Conservation (phyloP, 1,140 invertebrate species). For the Pachypsylla venusta region DNA sequence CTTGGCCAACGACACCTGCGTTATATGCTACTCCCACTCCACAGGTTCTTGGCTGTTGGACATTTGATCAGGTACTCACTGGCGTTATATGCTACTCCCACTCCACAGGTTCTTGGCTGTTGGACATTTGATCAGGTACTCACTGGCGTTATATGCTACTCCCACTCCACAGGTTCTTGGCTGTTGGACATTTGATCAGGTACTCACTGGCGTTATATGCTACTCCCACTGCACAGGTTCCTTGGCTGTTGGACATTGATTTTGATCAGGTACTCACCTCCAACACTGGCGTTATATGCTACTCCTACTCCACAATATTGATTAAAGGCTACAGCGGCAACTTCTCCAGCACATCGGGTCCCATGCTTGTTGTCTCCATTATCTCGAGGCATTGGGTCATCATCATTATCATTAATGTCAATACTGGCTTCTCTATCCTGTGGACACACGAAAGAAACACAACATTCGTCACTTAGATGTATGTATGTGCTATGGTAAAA, state of each 20-base stretch:
- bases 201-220: conserved; percentile 85
- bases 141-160: conserved; percentile 80
- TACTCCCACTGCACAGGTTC: conserved; percentile 82
- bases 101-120: conserved; percentile 83
- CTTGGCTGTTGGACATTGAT: no score
- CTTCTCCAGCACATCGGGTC: conserved; percentile 82
- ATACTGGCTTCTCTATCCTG: conserved; percentile 85
- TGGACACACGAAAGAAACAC: conserved; percentile 19
- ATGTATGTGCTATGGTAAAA: no score
- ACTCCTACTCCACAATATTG: conserved; percentile 85
- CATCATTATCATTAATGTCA: conserved; percentile 92
- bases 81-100: conserved; percentile 81
- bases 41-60: conserved; percentile 84
- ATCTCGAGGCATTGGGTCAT: conserved; percentile 90
- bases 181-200: no score
- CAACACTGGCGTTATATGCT: conserved; percentile 84
- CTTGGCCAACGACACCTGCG: conserved; percentile 74
- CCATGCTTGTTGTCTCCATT: conserved; percentile 90
- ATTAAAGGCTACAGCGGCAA: conserved; percentile 83
- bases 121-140: no score
- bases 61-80: no score
- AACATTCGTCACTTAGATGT: conserved; percentile 1
- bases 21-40: conserved; percentile 89
- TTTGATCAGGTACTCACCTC: conserved; percentile 54
- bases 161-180: conserved; percentile 88